These are phyloP conservation scores for Takifugu bimaculatus DNA, from an alignment of 2,113 vertebrate genomes.

Conservation along the genomic window DNA sequence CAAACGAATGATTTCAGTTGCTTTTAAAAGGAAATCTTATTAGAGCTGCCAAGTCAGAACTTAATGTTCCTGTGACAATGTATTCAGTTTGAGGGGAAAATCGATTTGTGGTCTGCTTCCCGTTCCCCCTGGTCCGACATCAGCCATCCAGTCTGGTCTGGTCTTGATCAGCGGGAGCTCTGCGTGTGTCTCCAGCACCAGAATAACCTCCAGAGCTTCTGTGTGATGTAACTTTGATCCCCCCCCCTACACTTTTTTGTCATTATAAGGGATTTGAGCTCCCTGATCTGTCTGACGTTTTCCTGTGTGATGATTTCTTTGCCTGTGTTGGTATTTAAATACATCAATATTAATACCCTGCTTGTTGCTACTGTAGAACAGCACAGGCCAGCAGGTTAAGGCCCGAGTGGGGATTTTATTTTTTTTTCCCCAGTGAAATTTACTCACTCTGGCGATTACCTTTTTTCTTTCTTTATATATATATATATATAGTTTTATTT, in stretches of 20 bases:
- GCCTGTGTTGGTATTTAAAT: slow-evolving; percentile 92
- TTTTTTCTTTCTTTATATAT: background rate
- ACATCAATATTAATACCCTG: slow-evolving; percentile 85
- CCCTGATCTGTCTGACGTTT: slow-evolving; percentile 75
- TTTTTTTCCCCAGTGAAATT: slow-evolving; percentile 11
- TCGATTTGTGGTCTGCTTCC: background rate
- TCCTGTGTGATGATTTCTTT: slow-evolving; percentile 83
- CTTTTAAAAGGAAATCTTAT: background rate
- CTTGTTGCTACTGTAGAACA: slow-evolving; percentile 82
- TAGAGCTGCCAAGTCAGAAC: slow-evolving; percentile 3
- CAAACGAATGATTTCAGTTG: background rate
- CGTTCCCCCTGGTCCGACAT: background rate
- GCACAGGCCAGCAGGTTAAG: slow-evolving; percentile 76
- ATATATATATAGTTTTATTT: slow-evolving; percentile 41
- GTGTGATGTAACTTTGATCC: slow-evolving; percentile 35
- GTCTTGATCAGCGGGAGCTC: slow-evolving; percentile 46
- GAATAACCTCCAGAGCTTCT: slow-evolving; percentile 61
- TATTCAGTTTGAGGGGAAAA: slow-evolving; percentile 1
- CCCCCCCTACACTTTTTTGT: slow-evolving; percentile 14
- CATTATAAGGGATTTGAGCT: slow-evolving; percentile 42
- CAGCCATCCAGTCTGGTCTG: slow-evolving; percentile 34
- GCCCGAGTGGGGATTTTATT: slow-evolving; percentile 12
- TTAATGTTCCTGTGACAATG: slow-evolving; percentile 5
- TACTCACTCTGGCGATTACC: slow-evolving; percentile 29
- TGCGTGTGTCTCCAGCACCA: slow-evolving; percentile 39